A percentile compares a stretch with the other conserved stretches of the same genome.
Conservation (phyloP, 2,113 vertebrate species). For the Pandion haliaetus region DNA sequence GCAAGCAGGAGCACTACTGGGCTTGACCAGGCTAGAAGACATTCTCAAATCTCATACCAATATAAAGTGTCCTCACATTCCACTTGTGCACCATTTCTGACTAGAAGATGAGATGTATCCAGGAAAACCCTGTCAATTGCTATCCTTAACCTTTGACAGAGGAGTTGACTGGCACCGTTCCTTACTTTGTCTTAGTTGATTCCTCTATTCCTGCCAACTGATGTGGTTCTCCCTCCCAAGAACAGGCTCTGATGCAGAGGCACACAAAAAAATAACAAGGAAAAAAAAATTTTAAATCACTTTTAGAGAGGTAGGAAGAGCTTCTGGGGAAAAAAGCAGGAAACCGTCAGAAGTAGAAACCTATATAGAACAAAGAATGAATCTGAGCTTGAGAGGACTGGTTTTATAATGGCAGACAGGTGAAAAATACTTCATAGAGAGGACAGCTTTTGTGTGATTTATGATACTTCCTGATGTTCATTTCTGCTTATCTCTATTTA, state of each 20-base stretch:
- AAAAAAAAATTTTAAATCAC: background rate
- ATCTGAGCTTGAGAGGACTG: background rate
- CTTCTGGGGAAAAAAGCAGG: background rate
- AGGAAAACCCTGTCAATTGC: background rate
- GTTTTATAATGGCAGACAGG: background rate
- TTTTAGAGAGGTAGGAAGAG: background rate
- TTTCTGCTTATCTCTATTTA: background rate
- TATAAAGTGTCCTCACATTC: background rate
- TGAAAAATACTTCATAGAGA: background rate
- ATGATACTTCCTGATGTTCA: background rate
- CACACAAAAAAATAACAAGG: background rate
- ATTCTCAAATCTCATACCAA: background rate
- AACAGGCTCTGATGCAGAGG: background rate
- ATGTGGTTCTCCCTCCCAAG: background rate
- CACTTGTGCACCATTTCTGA: background rate
- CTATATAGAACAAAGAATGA: background rate
- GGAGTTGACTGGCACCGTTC: background rate
- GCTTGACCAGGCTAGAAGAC: background rate
- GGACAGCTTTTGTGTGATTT: background rate
- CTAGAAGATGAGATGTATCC: background rate
- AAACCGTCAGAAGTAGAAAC: background rate
- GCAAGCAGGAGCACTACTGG: background rate
- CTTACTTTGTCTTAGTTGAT: background rate
- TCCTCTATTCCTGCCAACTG: background rate
- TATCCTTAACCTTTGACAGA: background rate